Conservation (phyloP, 1,140 invertebrate genomes). For the Diploscapter pachys region DNA sequence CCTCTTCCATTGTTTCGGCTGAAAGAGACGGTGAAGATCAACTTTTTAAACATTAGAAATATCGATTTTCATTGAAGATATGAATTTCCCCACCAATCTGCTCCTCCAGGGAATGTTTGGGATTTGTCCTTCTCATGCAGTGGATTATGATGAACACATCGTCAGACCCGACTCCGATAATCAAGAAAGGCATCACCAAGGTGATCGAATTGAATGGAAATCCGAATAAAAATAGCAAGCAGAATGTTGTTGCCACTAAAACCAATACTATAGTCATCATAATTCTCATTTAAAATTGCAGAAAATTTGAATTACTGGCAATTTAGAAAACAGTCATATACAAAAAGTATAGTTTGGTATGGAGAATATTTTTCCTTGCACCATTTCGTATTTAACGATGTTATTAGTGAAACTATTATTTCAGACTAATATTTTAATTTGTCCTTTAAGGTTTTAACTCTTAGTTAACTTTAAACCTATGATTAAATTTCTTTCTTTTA, state of each 20-base stretch:
- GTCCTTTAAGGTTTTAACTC: too few species aligned
- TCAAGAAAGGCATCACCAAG: conserved; percentile 41
- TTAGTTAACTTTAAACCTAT: too few species aligned
- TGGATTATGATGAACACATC: conserved; percentile 44
- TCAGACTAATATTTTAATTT: too few species aligned
- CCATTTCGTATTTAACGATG: too few species aligned
- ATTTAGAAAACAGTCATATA: background rate
- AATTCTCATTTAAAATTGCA: too few species aligned
- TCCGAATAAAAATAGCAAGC: conserved; percentile 34
- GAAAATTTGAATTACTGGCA: conserved; percentile 20
- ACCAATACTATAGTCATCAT: too few species aligned
- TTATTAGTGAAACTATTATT: too few species aligned
- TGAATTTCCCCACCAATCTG: conserved; percentile 35
- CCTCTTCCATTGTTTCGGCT: conserved; percentile 43
- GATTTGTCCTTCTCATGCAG: conserved; percentile 37
- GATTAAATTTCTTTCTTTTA: background rate
- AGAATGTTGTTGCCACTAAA: conserved; percentile 3
- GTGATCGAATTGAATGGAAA: conserved; percentile 43
- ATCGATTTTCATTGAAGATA: conserved; percentile 1
- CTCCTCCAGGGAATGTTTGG: conserved; percentile 22
- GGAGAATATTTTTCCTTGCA: too few species aligned
- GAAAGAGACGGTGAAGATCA: conserved; percentile 13
- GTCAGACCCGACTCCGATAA: conserved; percentile 41
- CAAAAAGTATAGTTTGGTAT: too few species aligned
- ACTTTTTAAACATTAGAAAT: background rate